Percentiles rank a stretch among this genome's conserved stretches.
phyloP scores from a whole-genome alignment of 37 sponge, comb jelly and placozoan genomes.

The Crambe crambe region DNA sequence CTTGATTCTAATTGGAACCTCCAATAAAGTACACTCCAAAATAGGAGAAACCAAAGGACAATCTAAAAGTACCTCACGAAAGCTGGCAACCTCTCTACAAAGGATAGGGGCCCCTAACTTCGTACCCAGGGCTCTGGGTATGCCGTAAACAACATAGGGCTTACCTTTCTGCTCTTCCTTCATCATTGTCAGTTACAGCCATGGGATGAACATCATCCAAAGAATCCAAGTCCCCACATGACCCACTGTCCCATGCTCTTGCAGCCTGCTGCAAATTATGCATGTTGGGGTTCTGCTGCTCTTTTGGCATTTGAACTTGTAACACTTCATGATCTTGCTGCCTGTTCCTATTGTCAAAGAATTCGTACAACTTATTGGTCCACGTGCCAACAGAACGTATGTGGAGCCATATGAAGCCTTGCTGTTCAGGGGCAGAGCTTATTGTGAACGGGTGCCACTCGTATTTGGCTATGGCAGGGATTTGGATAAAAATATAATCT shows the following conservation, averaged over 20 bases:
- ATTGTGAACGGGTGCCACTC: conserved; percentile 96
- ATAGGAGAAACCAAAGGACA: too few relatives aligned
- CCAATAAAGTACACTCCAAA: too few relatives aligned
- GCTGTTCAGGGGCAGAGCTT: conserved; percentile 78
- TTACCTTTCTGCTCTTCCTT: not conserved
- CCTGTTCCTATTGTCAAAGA: conserved; percentile 65
- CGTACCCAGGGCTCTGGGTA: not conserved
- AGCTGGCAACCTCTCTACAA: too few relatives aligned
- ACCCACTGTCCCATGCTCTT: conserved; percentile 16
- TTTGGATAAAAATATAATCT: conserved; percentile 82
- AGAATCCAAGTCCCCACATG: conserved; percentile 10
- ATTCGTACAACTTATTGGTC: conserved; percentile 82
- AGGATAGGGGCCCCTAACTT: not conserved
- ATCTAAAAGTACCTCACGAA: too few relatives aligned
- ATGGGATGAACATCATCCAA: conserved; percentile 45
- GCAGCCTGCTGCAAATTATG: conserved; percentile 44
- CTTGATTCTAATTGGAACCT: too few relatives aligned
- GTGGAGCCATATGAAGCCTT: conserved; percentile 80
- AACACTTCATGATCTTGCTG: not conserved
- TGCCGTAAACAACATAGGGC: not conserved
- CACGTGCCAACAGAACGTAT: conserved; percentile 85
- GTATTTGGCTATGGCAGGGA: conserved; percentile 82
- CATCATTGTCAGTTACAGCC: not conserved
- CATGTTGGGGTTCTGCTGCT: conserved; percentile 30
- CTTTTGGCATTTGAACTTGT: conserved; percentile 53